Conservation (phyloP, 2,797 vertebrate species). For the Enteromius treurensis region DNA sequence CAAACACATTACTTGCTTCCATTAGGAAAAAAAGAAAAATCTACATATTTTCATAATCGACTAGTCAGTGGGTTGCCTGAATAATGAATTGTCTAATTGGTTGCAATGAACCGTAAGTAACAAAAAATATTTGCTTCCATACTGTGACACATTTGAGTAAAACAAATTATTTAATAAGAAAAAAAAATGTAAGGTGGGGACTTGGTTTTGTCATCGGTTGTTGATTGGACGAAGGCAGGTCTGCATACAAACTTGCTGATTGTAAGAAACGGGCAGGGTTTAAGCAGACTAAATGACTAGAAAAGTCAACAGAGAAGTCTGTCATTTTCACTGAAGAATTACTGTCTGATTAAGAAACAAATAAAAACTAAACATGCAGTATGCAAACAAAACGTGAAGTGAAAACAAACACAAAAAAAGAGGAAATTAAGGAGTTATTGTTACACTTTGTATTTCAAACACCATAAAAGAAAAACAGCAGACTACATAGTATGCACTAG, state of each 20-base stretch:
- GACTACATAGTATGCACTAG: neutral
- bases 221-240: neutral
- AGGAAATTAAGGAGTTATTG: neutral
- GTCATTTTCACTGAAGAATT: neutral
- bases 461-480: neutral
- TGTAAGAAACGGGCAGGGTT: neutral
- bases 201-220: neutral
- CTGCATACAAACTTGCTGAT: neutral
- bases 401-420: neutral
- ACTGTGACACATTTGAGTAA: neutral
- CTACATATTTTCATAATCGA: neutral
- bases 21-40: constrained; percentile 1
- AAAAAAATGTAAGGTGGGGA: neutral
- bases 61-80: neutral
- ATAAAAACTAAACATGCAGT: neutral
- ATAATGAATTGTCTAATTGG: neutral
- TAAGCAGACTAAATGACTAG: neutral
- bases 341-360: neutral
- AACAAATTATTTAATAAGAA: neutral
- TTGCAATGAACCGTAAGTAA: constrained; percentile 2
- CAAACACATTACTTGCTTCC: constrained; percentile 8
- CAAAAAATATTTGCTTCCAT: neutral
- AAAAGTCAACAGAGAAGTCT: neutral
- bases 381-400: neutral
- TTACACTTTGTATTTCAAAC: neutral